Percentiles rank a stretch among this genome's conserved stretches.
These are phyloP conservation scores for Hyposoter didymator DNA, from an alignment of 2,888 invertebrate species.

Conservation along the genomic window DNA sequence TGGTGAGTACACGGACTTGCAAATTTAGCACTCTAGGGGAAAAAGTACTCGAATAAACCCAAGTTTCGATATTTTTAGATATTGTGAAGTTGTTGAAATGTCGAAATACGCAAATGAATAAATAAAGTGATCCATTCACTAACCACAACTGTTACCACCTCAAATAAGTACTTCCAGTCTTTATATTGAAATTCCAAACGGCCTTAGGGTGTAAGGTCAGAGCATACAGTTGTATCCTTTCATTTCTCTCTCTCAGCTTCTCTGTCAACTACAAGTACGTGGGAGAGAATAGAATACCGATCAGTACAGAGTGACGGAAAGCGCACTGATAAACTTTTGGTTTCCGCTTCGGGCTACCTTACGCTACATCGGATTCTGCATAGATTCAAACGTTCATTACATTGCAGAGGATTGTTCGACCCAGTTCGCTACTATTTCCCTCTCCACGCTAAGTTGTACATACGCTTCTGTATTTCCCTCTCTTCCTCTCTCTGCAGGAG, in stretches of 20 bases:
- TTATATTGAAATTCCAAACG: slow-evolving; percentile 38
- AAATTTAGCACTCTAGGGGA: neutral
- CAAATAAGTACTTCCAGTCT: slow-evolving; percentile 24
- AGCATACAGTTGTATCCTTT: slow-evolving; percentile 9
- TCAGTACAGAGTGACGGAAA: slow-evolving; percentile 48
- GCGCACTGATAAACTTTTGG: slow-evolving; percentile 55
- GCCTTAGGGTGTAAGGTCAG: slow-evolving; percentile 47
- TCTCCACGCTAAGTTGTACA: neutral
- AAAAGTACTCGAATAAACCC: neutral
- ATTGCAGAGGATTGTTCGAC: slow-evolving; percentile 46
- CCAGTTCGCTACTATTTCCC: slow-evolving; percentile 45
- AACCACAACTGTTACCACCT: slow-evolving; percentile 16
- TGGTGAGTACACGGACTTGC: neutral
- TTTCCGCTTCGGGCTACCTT: slow-evolving; percentile 57
- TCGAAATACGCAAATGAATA: neutral
- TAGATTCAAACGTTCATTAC: slow-evolving; percentile 61
- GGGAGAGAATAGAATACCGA: slow-evolving; percentile 38
- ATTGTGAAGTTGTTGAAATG: neutral
- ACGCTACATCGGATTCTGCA: slow-evolving; percentile 55
- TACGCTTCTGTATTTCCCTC: neutral
- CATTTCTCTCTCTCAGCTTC: neutral
- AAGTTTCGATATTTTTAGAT: neutral
- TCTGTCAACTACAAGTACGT: slow-evolving; percentile 7
- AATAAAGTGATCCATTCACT: neutral
- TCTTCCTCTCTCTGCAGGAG: neutral